phyloP scores from a whole-genome alignment of 2,113 vertebrate species.

The Hypocryptadius cinnamomeus region DNA sequence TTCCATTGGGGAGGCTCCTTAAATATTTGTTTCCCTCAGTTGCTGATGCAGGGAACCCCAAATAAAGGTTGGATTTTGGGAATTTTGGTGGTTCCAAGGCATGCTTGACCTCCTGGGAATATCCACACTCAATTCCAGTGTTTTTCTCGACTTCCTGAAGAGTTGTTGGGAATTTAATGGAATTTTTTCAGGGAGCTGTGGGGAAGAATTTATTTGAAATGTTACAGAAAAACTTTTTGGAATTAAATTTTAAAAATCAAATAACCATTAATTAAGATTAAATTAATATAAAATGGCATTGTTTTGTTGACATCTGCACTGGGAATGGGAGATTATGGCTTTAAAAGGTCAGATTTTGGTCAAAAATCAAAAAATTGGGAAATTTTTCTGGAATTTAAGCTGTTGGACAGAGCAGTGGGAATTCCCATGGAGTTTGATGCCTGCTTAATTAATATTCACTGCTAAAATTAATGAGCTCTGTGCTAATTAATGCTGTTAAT shows the following conservation, averaged over 20 bases:
- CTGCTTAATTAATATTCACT: background rate
- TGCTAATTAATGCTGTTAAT: background rate
- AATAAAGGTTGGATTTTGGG: background rate
- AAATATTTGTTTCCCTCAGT: background rate
- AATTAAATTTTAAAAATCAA: background rate
- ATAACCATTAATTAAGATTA: too few species aligned
- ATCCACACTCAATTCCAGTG: background rate
- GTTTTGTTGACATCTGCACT: background rate
- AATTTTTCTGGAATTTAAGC: background rate
- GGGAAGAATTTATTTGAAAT: background rate
- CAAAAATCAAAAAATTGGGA: background rate
- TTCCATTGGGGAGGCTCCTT: background rate
- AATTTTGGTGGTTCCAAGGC: background rate
- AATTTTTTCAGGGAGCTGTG: background rate
- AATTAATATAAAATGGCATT: background rate
- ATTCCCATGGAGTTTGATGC: background rate
- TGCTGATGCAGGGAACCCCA: background rate
- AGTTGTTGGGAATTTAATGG: background rate
- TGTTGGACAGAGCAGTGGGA: background rate
- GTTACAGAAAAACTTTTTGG: background rate
- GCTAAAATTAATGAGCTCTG: background rate
- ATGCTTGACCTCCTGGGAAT: background rate
- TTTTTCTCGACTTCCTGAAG: background rate
- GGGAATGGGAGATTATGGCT: background rate
- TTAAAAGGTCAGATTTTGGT: background rate